Evolutionary conservation across 2,888 invertebrate genomes (phyloP).

Genomic region (Lacanobia wlatinum): DNA sequence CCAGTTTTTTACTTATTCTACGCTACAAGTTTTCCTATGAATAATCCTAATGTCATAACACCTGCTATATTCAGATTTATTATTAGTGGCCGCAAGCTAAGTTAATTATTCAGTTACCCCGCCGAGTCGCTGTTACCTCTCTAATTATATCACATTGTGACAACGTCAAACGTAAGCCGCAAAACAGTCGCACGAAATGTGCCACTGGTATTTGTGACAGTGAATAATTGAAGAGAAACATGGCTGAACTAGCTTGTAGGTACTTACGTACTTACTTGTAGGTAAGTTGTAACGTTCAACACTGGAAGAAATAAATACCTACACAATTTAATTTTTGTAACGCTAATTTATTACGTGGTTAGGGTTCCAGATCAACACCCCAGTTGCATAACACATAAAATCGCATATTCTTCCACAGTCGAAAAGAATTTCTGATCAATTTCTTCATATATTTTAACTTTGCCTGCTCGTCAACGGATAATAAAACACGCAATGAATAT

Average conservation of each 20-base stretch:
- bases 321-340: not conserved
- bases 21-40: not conserved
- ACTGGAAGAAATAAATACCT: too few species aligned
- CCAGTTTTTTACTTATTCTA: too few species aligned
- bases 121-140: not conserved
- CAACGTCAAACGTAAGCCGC: not conserved
- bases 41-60: not conserved
- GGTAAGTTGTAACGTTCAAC: too few species aligned
- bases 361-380: too few species aligned
- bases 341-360: not conserved
- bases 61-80: constrained; percentile 6
- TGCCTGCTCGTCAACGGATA: too few species aligned
- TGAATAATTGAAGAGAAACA: not conserved
- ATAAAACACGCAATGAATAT: too few species aligned
- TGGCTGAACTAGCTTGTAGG: not conserved
- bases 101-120: constrained; percentile 27
- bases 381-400: too few species aligned
- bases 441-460: too few species aligned
- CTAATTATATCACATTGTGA: constrained; percentile 30
- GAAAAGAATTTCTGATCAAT: too few species aligned
- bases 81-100: constrained; percentile 1
- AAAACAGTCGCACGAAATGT: not conserved
- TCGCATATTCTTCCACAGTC: too few species aligned
- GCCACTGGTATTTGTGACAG: not conserved
- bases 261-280: too few species aligned